A percentile compares a stretch with the other conserved stretches of the same genome.
Conservation (phyloP, 2,113 vertebrate genomes). For the Pseudonaja textilis region DNA sequence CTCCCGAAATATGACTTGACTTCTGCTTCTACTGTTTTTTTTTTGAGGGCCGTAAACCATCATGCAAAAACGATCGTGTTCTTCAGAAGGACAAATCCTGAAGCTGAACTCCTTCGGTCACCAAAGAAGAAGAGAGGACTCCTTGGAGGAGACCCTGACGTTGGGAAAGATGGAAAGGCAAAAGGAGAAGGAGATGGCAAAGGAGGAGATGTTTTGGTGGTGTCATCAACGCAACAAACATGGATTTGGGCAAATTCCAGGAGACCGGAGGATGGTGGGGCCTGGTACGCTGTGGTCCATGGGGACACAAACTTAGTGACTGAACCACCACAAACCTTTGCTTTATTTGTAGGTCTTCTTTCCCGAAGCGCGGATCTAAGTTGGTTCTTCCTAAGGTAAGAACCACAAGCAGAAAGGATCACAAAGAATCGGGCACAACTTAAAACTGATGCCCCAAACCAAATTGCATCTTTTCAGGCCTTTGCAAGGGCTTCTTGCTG, state of each 20-base stretch:
- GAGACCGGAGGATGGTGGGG: not conserved
- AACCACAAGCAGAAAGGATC: not conserved
- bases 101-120: not conserved
- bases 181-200: not conserved
- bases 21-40: not conserved
- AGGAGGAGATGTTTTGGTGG: not conserved
- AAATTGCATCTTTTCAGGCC: not conserved
- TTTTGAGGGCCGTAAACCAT: not conserved
- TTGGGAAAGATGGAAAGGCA: not conserved
- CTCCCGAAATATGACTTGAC: not conserved
- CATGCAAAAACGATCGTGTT: not conserved
- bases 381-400: not conserved
- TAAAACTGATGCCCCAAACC: not conserved
- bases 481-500: not conserved
- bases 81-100: not conserved
- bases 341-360: not conserved
- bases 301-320: not conserved
- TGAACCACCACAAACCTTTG: not conserved
- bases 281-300: not conserved
- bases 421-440: not conserved
- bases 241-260: not conserved
- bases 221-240: not conserved
- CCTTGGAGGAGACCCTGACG: not conserved
- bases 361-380: not conserved
- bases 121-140: not conserved